phyloP scores from a whole-genome alignment of 2,113 vertebrate species.

The Pogonocichla stellata region DNA sequence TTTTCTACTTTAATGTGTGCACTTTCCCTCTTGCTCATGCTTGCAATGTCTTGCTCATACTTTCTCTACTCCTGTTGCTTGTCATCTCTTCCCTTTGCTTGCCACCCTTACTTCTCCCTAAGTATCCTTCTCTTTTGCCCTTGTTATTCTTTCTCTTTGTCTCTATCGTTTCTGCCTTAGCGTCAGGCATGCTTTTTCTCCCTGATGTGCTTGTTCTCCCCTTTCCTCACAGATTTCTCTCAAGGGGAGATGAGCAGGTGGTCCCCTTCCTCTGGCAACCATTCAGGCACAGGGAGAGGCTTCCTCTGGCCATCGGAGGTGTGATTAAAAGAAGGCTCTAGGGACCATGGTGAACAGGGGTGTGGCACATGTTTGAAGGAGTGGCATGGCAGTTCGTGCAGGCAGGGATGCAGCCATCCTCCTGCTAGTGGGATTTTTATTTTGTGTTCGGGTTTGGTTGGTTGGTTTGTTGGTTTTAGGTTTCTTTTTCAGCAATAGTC shows the following conservation, averaged over 20 bases:
- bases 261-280: neutral
- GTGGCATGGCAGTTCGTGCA: neutral
- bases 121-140: neutral
- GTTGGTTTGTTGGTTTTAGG: neutral
- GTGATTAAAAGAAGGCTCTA: neutral
- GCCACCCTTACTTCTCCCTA: neutral
- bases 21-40: neutral
- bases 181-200: neutral
- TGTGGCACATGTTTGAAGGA: neutral
- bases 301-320: rapidly evolving
- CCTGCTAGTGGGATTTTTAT: neutral
- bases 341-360: neutral
- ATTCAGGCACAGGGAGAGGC: rapidly evolving
- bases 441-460: neutral
- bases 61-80: neutral
- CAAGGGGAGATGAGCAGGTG: neutral
- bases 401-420: neutral
- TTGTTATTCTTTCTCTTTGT: neutral
- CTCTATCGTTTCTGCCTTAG: neutral
- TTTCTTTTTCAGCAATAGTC: neutral
- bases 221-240: neutral
- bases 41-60: no score
- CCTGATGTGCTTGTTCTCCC: neutral
- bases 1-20: neutral
- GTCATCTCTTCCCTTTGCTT: neutral